Evolutionary conservation across 2,797 vertebrate genomes (phyloP), one percentile per base, ranked within the genome.

Genomic region (Schizopygopsis pylzovi): DNA sequence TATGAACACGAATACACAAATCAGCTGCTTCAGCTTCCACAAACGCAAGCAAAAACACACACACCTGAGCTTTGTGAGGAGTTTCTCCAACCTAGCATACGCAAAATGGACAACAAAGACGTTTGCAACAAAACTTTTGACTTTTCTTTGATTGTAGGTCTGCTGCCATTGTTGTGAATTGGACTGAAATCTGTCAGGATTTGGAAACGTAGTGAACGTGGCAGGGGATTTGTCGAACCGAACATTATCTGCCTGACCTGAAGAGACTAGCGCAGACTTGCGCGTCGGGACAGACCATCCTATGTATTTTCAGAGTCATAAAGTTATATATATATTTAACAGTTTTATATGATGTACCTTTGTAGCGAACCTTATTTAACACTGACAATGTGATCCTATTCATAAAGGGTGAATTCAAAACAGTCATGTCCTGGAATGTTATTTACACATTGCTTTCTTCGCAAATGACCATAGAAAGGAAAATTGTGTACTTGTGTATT

Each of bases 221-320:
- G 94, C 92, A 94, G 94, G 94, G 93, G 94, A 95, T 85, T 83
- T 86, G 80, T 88, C 79, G 89, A 90, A 94, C 90, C 79, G 92
- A 92, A 91, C 94, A 95, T 95, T 95, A 95, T 95, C 93, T 93
- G 94, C 93, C 92, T 92, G 94, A 95, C n/a, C 52, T 73, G 68
- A 73, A 59, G 65, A 85, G 65, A 79, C 76, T 70, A 71, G 75
- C 63, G 49, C 47, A 78, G 41, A 39, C 25, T 70, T 43, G 49
- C 54, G 39, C 52, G 39, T 79, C 1, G 28, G 77, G 52, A 85
- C 41, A 85, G 93, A 87, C 91, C 92, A 92, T 88, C 96, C 96
- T 96, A 96, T 97, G 96, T 97, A 97, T 97, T 97, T 97, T 97
- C 95, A 97, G 96, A 96, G 95, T 93, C 95, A 94, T 96, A 96